Conservation (phyloP, 2,113 vertebrate species). For the Aythya baeri region DNA sequence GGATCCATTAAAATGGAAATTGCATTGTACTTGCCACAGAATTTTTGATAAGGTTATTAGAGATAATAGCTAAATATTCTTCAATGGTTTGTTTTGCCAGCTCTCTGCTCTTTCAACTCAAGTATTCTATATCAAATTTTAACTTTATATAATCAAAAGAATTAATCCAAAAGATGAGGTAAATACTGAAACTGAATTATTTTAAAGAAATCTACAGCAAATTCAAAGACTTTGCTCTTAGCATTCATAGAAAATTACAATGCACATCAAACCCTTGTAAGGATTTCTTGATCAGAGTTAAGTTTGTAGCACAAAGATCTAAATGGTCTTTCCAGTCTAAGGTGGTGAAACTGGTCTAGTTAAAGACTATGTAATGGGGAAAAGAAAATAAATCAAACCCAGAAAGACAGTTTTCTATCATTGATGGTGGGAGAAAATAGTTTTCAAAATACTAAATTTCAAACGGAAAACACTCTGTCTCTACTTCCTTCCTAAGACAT, state of each 20-base stretch:
- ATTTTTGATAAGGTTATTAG: slow-evolving; percentile 3
- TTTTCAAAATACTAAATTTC: neutral
- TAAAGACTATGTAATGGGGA: neutral
- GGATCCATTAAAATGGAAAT: neutral
- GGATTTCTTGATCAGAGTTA: neutral
- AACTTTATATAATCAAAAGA: neutral
- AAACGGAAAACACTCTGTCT: neutral
- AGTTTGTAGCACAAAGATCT: neutral
- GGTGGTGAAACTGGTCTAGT: neutral
- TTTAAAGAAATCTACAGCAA: neutral
- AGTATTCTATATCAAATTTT: neutral
- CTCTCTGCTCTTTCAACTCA: neutral
- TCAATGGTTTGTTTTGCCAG: neutral
- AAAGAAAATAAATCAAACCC: neutral
- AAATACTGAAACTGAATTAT: neutral
- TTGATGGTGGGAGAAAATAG: neutral
- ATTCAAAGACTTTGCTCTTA: neutral
- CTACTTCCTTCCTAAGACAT: neutral
- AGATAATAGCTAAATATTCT: neutral
- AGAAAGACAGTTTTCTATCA: neutral
- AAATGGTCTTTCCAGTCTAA: neutral
- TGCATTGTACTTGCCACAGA: neutral
- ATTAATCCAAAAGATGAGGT: neutral
- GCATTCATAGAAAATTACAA: neutral
- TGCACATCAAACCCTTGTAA: neutral